These are phyloP conservation scores for Macrophya alboannulata DNA, from an alignment of 2,888 invertebrate genomes.

Conservation along the genomic window DNA sequence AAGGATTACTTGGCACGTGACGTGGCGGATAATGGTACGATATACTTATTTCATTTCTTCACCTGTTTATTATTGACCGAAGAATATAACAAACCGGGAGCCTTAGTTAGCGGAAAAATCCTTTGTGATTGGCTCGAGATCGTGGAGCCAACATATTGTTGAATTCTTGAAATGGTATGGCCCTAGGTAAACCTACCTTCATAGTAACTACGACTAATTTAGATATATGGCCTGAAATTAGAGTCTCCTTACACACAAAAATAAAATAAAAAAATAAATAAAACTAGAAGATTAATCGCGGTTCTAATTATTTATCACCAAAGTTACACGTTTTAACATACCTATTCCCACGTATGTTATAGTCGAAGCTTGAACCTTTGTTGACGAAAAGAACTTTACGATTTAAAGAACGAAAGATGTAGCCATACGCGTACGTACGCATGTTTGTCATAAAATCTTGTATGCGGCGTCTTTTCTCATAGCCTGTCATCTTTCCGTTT, in stretches of 20 bases:
- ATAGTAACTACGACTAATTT: conserved; percentile 26
- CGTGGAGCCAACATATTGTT: neutral
- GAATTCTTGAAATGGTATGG: neutral
- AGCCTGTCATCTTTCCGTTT: neutral
- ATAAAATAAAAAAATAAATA: no score
- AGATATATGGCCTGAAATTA: conserved; percentile 36
- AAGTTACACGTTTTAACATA: neutral
- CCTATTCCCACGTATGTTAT: neutral
- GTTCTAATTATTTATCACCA: conserved; percentile 43
- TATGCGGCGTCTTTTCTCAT: neutral
- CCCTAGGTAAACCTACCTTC: neutral
- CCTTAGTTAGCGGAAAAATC: conserved; percentile 34
- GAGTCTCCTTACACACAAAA: conserved; percentile 9
- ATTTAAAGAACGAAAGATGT: conserved; percentile 25
- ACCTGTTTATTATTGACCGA: conserved; percentile 18
- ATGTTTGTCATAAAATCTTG: neutral
- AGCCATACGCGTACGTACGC: neutral
- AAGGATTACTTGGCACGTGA: conserved; percentile 1
- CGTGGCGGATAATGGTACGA: conserved; percentile 10
- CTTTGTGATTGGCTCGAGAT: neutral
- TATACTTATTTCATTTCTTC: neutral
- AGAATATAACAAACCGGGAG: neutral
- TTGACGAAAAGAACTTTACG: conserved; percentile 43
- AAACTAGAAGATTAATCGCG: conserved; percentile 22
- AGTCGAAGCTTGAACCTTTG: neutral